Evolutionary conservation across 2,888 invertebrate species (phyloP).

Genomic region (Patella ulyssiponensis): DNA sequence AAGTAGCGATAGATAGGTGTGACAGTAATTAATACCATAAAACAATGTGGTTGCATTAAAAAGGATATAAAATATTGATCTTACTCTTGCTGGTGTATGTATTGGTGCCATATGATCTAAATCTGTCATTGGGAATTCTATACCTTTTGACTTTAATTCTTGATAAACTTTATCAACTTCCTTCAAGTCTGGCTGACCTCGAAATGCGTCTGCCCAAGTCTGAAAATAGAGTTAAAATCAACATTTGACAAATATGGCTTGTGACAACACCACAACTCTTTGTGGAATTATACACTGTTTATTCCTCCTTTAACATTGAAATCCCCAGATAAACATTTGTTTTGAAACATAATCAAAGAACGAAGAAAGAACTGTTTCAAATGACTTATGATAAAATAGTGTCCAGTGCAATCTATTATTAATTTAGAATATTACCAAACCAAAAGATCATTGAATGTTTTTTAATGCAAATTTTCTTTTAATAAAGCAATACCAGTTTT

Average conservation of each 20-base stretch:
- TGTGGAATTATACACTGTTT: too few species aligned
- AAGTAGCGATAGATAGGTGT: background rate
- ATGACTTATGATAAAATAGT: too few species aligned
- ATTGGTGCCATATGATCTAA: slow-evolving; percentile 85
- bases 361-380: too few species aligned
- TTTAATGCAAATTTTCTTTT: too few species aligned
- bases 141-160: slow-evolving; percentile 93
- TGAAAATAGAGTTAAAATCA: slow-evolving; percentile 47
- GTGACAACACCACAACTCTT: too few species aligned
- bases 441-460: too few species aligned
- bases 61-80: slow-evolving; percentile 17
- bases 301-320: too few species aligned
- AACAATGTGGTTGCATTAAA: background rate
- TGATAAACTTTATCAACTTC: slow-evolving; percentile 96
- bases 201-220: slow-evolving; percentile 98
- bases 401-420: too few species aligned
- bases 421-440: too few species aligned
- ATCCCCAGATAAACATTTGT: too few species aligned
- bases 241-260: background rate
- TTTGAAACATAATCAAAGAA: too few species aligned
- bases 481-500: too few species aligned
- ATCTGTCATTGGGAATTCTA: slow-evolving; percentile 97
- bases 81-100: slow-evolving; percentile 70
- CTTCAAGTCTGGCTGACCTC: slow-evolving; percentile 88
- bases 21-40: background rate